A percentile compares a stretch with the other conserved stretches of the same genome.
Evolutionary conservation across 2,113 vertebrate genomes (phyloP).

Genomic region (Lethenteron reissneri): DNA sequence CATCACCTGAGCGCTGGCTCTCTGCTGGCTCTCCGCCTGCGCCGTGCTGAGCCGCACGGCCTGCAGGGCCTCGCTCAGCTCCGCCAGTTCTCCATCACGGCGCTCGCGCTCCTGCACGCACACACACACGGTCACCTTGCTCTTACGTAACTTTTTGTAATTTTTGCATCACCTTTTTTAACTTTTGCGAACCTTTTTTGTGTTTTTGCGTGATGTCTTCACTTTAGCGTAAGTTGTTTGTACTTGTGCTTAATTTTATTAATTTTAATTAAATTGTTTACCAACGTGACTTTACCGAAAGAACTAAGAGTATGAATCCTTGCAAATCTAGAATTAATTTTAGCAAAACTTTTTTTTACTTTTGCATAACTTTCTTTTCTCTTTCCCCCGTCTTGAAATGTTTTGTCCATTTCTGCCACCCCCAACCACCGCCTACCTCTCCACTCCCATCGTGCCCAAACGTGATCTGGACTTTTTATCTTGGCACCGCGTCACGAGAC

Average conservation of each 20-base stretch:
- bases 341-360: not conserved
- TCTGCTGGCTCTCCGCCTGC: constrained; percentile 23
- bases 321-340: not conserved
- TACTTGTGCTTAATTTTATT: not conserved
- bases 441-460: not conserved
- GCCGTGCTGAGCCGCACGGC: constrained; percentile 27
- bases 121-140: not conserved
- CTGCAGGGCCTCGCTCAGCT: constrained; percentile 33
- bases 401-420: not conserved
- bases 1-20: constrained; percentile 27
- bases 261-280: no score
- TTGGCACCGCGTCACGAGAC: no score
- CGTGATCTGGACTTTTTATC: not conserved
- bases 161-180: not conserved
- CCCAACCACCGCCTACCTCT: not conserved
- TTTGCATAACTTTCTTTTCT: no score
- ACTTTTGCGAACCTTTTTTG: constrained; percentile 1
- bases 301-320: no score
- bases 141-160: not conserved
- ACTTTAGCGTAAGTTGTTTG: not conserved
- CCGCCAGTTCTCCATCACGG: constrained; percentile 34
- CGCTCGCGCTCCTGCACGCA: constrained; percentile 28
- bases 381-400: not conserved
- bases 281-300: no score
- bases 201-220: not conserved